Percentiles rank a stretch among this genome's conserved stretches.
phyloP scores from a whole-genome alignment of 2,888 invertebrate genomes.

The Boloria selene region DNA sequence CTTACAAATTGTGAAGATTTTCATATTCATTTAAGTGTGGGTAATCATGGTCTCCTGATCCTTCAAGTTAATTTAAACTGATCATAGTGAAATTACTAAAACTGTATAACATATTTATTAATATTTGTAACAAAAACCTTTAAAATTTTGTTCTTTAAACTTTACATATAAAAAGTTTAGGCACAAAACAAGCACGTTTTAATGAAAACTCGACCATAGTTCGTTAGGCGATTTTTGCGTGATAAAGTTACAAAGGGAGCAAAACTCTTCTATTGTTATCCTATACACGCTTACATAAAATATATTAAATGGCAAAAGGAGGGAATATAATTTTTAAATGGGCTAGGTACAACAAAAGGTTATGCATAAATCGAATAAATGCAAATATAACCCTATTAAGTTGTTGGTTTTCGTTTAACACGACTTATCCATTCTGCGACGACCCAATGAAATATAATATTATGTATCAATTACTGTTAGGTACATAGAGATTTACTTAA shows the following conservation, averaged over 20 bases:
- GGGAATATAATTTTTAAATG: no score
- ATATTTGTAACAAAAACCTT: neutral
- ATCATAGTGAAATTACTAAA: neutral
- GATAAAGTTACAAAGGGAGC: slow-evolving; percentile 32
- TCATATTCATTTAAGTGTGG: no score
- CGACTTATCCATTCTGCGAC: no score
- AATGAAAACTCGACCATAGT: slow-evolving; percentile 24
- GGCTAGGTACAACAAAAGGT: no score
- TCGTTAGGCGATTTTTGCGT: slow-evolving; percentile 25
- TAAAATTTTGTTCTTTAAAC: neutral
- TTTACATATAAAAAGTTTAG: slow-evolving; percentile 9
- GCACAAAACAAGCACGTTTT: slow-evolving; percentile 11
- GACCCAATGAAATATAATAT: no score
- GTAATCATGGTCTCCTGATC: no score
- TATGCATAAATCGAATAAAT: no score
- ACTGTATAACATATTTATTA: neutral
- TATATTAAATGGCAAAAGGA: slow-evolving; percentile 3
- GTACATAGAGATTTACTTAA: no score
- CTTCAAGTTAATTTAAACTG: neutral
- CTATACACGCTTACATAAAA: neutral
- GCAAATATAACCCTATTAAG: no score
- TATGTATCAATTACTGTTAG: no score
- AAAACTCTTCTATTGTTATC: slow-evolving; percentile 5
- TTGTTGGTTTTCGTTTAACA: no score
- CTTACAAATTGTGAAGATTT: no score